A percentile compares a stretch with the other conserved stretches of the same genome.
phyloP scores from a whole-genome alignment of 2,797 vertebrate genomes.

The Leptodactylus fallax region DNA sequence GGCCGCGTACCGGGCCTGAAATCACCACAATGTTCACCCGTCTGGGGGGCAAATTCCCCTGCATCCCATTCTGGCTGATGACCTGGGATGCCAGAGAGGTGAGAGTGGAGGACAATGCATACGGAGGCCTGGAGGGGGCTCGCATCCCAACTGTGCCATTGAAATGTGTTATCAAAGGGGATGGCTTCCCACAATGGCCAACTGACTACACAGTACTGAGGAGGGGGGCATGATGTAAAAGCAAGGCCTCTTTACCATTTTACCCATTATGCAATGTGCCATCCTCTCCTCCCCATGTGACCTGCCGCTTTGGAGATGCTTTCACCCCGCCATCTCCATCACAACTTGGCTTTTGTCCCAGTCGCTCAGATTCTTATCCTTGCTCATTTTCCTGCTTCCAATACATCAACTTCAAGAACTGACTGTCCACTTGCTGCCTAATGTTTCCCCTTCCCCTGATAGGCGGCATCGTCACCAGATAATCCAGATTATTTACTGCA shows the following conservation, averaged over 20 bases:
- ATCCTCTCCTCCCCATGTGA: neutral
- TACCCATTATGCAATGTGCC: neutral
- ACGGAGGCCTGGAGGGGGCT: neutral
- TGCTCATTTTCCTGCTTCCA: no score
- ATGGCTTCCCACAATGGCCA: neutral
- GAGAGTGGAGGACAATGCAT: neutral
- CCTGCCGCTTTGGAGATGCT: no score
- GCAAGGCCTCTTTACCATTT: neutral
- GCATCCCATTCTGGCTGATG: neutral
- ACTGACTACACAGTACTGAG: neutral
- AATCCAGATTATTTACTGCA: no score
- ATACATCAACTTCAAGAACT: no score
- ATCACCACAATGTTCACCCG: neutral
- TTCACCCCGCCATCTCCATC: no score
- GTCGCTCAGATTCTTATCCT: no score
- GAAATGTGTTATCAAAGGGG: slow-evolving; percentile 38
- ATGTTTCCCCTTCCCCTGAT: no score
- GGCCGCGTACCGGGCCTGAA: neutral
- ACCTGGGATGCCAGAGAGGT: neutral
- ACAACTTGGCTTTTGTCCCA: no score
- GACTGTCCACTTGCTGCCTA: no score
- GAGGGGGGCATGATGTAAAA: neutral
- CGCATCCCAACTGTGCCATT: slow-evolving; percentile 15
- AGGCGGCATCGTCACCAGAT: no score
- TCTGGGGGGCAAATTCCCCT: neutral